These are phyloP conservation scores for Drosophila birchii DNA, from an alignment of 2,888 invertebrate species.

Conservation along the genomic window DNA sequence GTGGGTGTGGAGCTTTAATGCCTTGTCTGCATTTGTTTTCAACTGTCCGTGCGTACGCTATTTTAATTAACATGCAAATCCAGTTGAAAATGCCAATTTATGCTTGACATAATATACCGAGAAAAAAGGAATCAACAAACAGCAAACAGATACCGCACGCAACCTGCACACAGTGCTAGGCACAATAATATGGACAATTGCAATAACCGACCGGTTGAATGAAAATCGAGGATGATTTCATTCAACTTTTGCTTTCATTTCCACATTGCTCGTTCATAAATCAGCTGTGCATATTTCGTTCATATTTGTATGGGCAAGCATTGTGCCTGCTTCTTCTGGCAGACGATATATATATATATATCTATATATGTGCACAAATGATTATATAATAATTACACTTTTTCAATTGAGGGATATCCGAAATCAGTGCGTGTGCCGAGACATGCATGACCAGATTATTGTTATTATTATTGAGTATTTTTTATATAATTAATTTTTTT, in stretches of 20 bases:
- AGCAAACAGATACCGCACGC: constrained; percentile 28
- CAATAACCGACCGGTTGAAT: constrained; percentile 4
- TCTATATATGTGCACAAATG: constrained; percentile 24
- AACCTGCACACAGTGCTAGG: constrained; percentile 14
- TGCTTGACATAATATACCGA: constrained; percentile 76
- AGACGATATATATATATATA: neutral
- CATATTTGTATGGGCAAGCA: neutral
- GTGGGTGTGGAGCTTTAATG: constrained; percentile 56
- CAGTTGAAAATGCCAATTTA: constrained; percentile 80
- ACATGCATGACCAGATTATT: constrained; percentile 61
- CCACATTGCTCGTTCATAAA: constrained; percentile 25
- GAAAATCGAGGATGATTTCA: constrained; percentile 22
- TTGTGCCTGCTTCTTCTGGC: constrained; percentile 6
- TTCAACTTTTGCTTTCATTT: constrained; percentile 36
- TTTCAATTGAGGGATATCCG: constrained; percentile 49
- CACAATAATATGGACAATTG: constrained; percentile 40
- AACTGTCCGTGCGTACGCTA: constrained; percentile 74
- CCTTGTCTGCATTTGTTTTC: constrained; percentile 74
- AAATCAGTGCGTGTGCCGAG: constrained; percentile 60
- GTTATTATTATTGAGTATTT: constrained; percentile 51
- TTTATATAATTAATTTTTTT: constrained; percentile 49
- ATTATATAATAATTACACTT: constrained; percentile 72
- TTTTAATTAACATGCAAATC: constrained; percentile 80
- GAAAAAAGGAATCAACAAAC: constrained; percentile 49
- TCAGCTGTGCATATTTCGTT: constrained; percentile 2